phyloP scores from a whole-genome alignment of 2,888 invertebrate genomes.

The Electrophaes corylata region DNA sequence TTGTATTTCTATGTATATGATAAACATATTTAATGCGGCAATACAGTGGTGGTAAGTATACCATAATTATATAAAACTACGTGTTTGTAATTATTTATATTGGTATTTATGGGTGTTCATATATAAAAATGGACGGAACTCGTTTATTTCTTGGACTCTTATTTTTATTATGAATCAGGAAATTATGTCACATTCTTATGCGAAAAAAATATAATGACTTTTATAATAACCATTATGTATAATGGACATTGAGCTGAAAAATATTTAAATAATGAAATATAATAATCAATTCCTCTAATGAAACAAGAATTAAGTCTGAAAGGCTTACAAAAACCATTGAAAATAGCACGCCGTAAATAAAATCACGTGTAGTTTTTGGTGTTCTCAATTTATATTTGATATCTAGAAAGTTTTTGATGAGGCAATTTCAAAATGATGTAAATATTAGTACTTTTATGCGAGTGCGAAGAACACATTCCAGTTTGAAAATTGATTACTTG shows the following conservation, averaged over 20 bases:
- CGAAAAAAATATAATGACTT: too few species aligned
- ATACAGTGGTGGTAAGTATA: neutral
- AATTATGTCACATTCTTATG: too few species aligned
- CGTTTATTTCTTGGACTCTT: neutral
- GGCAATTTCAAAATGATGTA: neutral
- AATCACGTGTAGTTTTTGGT: neutral
- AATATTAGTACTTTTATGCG: neutral
- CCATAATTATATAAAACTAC: neutral
- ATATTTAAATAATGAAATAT: too few species aligned
- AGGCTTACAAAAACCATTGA: neutral
- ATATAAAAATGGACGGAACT: neutral
- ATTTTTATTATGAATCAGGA: too few species aligned
- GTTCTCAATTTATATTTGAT: neutral
- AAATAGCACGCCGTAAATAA: neutral
- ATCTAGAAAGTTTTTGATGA: neutral
- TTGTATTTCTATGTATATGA: neutral
- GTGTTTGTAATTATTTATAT: neutral
- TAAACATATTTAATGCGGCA: neutral
- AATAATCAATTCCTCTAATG: too few species aligned
- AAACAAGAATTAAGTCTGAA: too few species aligned
- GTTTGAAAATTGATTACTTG: neutral
- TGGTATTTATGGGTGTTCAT: neutral
- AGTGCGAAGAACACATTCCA: neutral
- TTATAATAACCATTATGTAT: too few species aligned
- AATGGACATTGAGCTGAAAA: too few species aligned